Evolutionary conservation across 2,888 invertebrate genomes (phyloP).

Genomic region (Ephialtes manifestator): DNA sequence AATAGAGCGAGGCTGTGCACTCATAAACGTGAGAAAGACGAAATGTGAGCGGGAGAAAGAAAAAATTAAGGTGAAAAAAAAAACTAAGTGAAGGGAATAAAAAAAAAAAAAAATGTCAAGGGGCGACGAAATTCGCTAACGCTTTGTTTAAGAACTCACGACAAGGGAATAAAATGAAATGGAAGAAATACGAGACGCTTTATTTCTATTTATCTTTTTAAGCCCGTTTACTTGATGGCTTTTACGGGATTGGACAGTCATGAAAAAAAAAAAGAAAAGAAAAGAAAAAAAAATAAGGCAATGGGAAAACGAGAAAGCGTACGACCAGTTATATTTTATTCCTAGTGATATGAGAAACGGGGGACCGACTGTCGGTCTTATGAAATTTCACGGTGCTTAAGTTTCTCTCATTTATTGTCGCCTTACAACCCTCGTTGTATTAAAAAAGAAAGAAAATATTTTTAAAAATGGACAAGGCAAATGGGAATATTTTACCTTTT

Average conservation of each 20-base stretch:
- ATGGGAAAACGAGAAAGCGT: constrained; percentile 9
- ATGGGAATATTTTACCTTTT: too few species aligned
- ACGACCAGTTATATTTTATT: constrained; percentile 48
- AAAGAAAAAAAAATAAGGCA: too few species aligned
- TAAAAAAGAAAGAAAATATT: too few species aligned
- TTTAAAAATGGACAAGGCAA: too few species aligned
- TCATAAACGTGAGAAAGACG: constrained; percentile 43
- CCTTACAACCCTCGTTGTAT: background rate
- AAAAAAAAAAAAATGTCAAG: background rate
- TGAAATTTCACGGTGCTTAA: constrained; percentile 55
- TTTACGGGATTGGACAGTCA: constrained; percentile 2
- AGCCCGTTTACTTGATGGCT: background rate
- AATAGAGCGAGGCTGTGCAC: constrained; percentile 68
- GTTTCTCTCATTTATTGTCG: constrained; percentile 23
- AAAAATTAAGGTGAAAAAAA: background rate
- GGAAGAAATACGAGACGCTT: constrained; percentile 11
- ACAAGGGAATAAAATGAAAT: constrained; percentile 21
- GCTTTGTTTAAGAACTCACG: background rate
- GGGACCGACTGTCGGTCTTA: constrained; percentile 12
- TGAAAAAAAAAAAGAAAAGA: background rate
- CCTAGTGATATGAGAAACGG: constrained; percentile 41
- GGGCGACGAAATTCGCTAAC: constrained; percentile 4
- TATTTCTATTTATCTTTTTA: constrained; percentile 24
- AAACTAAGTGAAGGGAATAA: constrained; percentile 17
- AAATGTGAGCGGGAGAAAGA: constrained; percentile 31